These are phyloP conservation scores for Xanthia togata DNA, from an alignment of 2,888 invertebrate species.

Conservation along the genomic window DNA sequence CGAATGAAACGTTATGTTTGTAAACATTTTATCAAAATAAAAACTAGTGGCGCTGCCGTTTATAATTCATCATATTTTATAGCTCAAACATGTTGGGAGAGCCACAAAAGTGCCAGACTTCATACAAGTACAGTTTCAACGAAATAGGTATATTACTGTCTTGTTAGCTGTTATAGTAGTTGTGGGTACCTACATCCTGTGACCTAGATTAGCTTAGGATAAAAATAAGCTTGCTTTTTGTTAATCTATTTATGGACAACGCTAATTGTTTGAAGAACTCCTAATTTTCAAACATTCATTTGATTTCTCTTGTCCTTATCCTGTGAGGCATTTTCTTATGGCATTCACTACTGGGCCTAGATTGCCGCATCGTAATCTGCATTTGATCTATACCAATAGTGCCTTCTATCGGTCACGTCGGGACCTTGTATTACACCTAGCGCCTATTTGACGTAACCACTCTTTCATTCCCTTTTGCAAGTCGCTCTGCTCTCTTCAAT, in stretches of 20 bases:
- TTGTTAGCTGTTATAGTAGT: not conserved
- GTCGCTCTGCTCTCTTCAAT: no score
- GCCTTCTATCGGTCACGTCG: no score
- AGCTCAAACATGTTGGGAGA: conserved; percentile 21
- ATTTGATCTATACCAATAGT: no score
- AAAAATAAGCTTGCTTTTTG: not conserved
- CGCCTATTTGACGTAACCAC: no score
- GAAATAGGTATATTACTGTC: not conserved
- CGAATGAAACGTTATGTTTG: conserved; percentile 26
- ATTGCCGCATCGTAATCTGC: not conserved
- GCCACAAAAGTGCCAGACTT: not conserved
- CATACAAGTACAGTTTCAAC: not conserved
- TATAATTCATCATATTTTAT: conserved; percentile 28
- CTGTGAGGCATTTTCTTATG: not conserved
- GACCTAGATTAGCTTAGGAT: not conserved
- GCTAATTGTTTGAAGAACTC: no score
- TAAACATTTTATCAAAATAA: conserved; percentile 42
- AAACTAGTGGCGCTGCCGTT: conserved; percentile 27
- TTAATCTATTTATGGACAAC: no score
- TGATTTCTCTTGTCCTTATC: not conserved
- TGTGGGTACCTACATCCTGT: not conserved
- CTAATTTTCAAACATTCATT: no score
- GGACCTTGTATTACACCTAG: no score
- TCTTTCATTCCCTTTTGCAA: no score
- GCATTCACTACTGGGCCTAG: not conserved